These are phyloP conservation scores for Euwallacea similis DNA, from an alignment of 1,140 invertebrate genomes.

Conservation along the genomic window DNA sequence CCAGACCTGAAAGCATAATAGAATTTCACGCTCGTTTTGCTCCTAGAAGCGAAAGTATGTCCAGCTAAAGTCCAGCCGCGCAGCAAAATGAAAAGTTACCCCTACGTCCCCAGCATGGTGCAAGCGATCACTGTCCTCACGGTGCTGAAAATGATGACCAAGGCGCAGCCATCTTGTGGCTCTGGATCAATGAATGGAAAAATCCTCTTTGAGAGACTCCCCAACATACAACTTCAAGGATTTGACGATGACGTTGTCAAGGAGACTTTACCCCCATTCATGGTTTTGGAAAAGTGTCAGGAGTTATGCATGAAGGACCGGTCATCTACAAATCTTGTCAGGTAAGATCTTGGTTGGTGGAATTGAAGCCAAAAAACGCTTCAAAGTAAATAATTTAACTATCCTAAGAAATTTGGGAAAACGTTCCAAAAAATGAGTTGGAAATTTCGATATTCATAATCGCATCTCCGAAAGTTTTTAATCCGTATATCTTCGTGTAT, in stretches of 20 bases:
- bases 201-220: slow-evolving; percentile 84
- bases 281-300: slow-evolving; percentile 82
- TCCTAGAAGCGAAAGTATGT: slow-evolving; percentile 52
- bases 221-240: slow-evolving; percentile 84
- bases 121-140: slow-evolving; percentile 82
- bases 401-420: too few species aligned
- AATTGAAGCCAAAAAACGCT: not conserved
- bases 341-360: slow-evolving; percentile 45
- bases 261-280: slow-evolving; percentile 78
- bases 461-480: too few species aligned
- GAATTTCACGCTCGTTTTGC: not conserved
- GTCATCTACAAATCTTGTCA: slow-evolving; percentile 75
- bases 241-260: slow-evolving; percentile 85
- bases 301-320: slow-evolving; percentile 82
- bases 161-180: slow-evolving; percentile 88
- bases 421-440: too few species aligned
- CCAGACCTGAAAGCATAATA: slow-evolving; percentile 10
- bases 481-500: too few species aligned
- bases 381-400: too few species aligned
- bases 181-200: slow-evolving; percentile 74
- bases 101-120: slow-evolving; percentile 69
- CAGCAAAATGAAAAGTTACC: slow-evolving; percentile 64
- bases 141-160: slow-evolving; percentile 77
- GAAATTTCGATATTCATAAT: too few species aligned
- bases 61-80: slow-evolving; percentile 53